Base-by-base conservation (phyloP, 2,113 vertebrate genomes). In the Tympanuchus pallidicinctus region DNA sequence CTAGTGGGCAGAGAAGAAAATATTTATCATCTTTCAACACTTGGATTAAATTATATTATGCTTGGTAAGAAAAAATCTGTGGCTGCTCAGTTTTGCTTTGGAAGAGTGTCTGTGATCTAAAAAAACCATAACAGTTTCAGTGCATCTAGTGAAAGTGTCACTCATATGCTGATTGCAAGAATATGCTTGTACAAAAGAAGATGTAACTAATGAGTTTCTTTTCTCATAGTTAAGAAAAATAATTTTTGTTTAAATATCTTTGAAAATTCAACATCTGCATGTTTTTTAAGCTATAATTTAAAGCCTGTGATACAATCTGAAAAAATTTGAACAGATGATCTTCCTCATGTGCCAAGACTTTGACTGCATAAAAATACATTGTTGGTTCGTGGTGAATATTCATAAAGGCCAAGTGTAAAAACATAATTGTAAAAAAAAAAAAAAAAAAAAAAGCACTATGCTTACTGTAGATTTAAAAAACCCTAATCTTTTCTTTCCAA, bases 181-280 rank as follows among this genome's bases (percentile, higher is more conserved):
- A 78, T 75, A 21, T 60, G 16, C 43, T 71, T 82, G 69, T 71
- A 22, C 60, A n/a, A 83, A 95, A 89, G 47, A 80, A 42, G 20
- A 88, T 88, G 10, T 90, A 63, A 50, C 27, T 75, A 78, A 8
- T 52, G 43, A 81, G 16, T 90, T 16, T 81, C 52, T 84, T 89
- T 78, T 30, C 30, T 42, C 8, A 7, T 61, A 83, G 30, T 86
- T 92, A 88, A 93, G 60, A 91, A 92, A 54, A 96, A 88, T 80
- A 80, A 64, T 86, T 82, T 92, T 10, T 83, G 21, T 91, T 92
- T 91, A 72, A 91, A 90, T 88, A 81, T 30, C 42, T 92, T 95
- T 89, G 72, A 86, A 88, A 86, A 94, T 52, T 89, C 40, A 88
- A 93, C 59, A 89, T 90, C 14, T 4, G 24, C n/a, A 50, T 85